Conservation (phyloP, 2,113 vertebrate genomes). For the Vicugna pacos region DNA sequence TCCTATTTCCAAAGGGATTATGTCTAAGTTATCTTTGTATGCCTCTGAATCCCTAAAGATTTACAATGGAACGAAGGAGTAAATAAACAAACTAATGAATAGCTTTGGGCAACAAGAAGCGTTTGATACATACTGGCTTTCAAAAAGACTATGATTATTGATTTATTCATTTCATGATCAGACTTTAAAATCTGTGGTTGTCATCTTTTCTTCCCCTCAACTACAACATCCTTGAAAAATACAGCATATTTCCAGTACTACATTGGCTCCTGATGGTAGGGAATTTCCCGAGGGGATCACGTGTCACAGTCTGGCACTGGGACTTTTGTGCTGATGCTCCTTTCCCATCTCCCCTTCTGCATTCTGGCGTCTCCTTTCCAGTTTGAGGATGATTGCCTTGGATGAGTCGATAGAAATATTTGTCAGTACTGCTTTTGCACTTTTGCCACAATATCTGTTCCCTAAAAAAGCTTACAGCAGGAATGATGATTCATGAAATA, state of each 20-base stretch:
- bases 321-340: background rate
- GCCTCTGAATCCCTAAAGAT: background rate
- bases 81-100: conserved; percentile 14
- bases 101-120: background rate
- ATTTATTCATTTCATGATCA: conserved; percentile 16
- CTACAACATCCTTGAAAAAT: background rate
- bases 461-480: conserved; percentile 28
- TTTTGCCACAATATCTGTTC: background rate
- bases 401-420: background rate
- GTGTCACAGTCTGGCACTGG: background rate
- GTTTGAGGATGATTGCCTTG: conserved; percentile 42
- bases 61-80: conserved; percentile 21
- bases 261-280: background rate
- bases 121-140: conserved; percentile 35
- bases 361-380: background rate
- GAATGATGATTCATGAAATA: conserved; percentile 24
- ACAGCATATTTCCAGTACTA: background rate
- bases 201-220: background rate
- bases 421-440: conserved; percentile 39
- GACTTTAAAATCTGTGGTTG: conserved; percentile 10
- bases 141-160: background rate
- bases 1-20: background rate
- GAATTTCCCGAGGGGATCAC: conserved; percentile 7
- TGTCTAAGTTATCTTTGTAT: conserved; percentile 37
- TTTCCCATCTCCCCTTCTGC: background rate